Percentiles rank a stretch among this genome's conserved stretches.
phyloP scores from a whole-genome alignment of 2,797 vertebrate species.

The Psittacula derbiana region DNA sequence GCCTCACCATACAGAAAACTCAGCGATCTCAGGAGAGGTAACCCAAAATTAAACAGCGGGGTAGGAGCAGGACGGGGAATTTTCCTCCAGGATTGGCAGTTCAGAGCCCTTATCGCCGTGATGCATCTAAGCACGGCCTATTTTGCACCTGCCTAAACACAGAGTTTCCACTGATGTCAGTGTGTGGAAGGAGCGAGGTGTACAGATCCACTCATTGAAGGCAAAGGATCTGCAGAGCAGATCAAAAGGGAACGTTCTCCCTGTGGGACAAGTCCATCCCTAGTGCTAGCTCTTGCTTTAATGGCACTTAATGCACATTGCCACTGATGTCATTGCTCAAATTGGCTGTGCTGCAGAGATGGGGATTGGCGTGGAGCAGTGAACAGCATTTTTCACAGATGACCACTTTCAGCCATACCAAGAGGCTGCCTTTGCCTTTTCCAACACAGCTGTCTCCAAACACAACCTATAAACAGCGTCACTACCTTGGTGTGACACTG shows the following conservation, averaged over 20 bases:
- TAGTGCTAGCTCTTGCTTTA: not conserved
- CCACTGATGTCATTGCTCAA: not conserved
- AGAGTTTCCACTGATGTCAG: constrained; percentile 21
- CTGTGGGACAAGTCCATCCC: not conserved
- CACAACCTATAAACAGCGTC: not conserved
- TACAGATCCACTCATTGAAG: not conserved
- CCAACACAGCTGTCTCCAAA: not conserved
- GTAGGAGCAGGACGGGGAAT: not conserved
- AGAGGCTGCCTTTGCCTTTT: not conserved
- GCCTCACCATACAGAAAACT: not conserved
- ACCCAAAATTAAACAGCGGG: not conserved
- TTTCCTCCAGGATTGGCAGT: not conserved
- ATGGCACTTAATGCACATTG: not conserved
- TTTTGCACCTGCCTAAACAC: not conserved
- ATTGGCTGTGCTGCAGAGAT: not conserved
- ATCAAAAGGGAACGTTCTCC: not conserved
- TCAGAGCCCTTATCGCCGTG: not conserved
- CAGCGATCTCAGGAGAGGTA: not conserved
- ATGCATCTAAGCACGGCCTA: not conserved
- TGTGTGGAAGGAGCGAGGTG: not conserved
- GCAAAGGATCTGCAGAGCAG: not conserved
- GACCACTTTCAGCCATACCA: not conserved
- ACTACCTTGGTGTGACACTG: not conserved
- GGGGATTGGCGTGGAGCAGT: not conserved
- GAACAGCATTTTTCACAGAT: not conserved